Base-by-base conservation (phyloP, 2,888 invertebrate species). In the Lasius platythorax region DNA sequence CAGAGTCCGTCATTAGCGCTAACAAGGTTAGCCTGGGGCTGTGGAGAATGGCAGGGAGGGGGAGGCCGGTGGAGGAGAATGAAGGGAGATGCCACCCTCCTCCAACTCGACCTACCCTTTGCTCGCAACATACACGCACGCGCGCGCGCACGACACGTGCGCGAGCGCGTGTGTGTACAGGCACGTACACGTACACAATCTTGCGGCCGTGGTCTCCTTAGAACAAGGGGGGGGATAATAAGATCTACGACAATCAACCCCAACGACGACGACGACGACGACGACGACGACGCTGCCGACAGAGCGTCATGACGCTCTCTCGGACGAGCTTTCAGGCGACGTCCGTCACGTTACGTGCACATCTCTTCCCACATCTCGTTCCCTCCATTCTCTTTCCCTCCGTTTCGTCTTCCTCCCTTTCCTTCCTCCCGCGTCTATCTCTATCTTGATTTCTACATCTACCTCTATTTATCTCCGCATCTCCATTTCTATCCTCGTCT, bases 241-340 rank as follows among this genome's bases (percentile, higher is more conserved):
- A 94, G 94, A 94, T 94, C 94, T 94, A 91, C 93, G 94, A 94
- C 94, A 94, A 94, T 94, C 94, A 94, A 93, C 93, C 90, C 88
- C 91, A 85, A 91, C 90, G 90, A 88, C 90, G 88, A 84, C 75
- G 37, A 33, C 3, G 33, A 37, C 5, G 88, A 84, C 3, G 33
- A 37, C 37, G 88, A 84, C 88, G 86, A 86, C 50, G 50, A 66
- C 73, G 70, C 79, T 23, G 56, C 12, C 83, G 68, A 23, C 61
- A 85, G 87, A 85, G 87, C 84, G 87, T 74, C 85, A 88, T 87
- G 88, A 90, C 89, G 91, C 91, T 90, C 92, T 92, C 93, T 91
- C 87, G 90, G 91, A 91, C 92, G 91, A 93, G 90, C 87, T 84
- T 89, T 89, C 91, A 89, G 87, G 91, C 93, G 92, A 93, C 92